Conservation (phyloP, 2,888 invertebrate species). For the Epirrhoe tristata region DNA sequence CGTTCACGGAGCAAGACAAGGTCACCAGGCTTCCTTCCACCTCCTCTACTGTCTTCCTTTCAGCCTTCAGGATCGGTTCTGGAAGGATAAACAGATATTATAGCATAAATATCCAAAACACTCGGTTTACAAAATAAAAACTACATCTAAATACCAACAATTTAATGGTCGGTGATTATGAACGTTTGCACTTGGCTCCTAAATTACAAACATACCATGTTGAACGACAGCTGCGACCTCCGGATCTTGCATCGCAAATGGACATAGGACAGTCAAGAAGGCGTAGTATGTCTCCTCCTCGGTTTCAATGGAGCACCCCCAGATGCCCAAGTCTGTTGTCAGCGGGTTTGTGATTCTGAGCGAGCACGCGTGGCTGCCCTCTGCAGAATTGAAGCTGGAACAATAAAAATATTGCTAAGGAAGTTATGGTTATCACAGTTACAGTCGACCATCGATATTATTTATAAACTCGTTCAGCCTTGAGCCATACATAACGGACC, state of each 20-base stretch:
- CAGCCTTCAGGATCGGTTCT: slow-evolving; percentile 62
- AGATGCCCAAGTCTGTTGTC: slow-evolving; percentile 61
- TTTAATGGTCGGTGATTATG: no score
- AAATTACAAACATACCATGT: slow-evolving; percentile 32
- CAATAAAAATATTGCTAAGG: neutral
- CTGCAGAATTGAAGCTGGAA: slow-evolving; percentile 53
- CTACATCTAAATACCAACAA: no score
- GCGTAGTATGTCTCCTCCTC: slow-evolving; percentile 61
- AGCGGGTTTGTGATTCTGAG: slow-evolving; percentile 60
- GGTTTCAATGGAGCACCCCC: slow-evolving; percentile 75
- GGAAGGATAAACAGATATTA: slow-evolving; percentile 36
- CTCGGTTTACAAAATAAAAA: no score
- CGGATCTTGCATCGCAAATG: slow-evolving; percentile 56
- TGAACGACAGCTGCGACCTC: slow-evolving; percentile 35
- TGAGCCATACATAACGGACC: no score
- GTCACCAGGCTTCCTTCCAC: slow-evolving; percentile 55
- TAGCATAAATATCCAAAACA: no score
- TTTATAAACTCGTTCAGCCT: no score
- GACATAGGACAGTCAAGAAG: slow-evolving; percentile 62
- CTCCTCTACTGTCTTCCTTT: slow-evolving; percentile 33
- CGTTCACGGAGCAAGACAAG: slow-evolving; percentile 63
- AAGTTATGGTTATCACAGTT: neutral
- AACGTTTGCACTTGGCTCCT: no score
- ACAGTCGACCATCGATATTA: no score
- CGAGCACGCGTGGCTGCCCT: slow-evolving; percentile 60